phyloP scores from a whole-genome alignment of 1,140 invertebrate species.

The Ips nitidus region DNA sequence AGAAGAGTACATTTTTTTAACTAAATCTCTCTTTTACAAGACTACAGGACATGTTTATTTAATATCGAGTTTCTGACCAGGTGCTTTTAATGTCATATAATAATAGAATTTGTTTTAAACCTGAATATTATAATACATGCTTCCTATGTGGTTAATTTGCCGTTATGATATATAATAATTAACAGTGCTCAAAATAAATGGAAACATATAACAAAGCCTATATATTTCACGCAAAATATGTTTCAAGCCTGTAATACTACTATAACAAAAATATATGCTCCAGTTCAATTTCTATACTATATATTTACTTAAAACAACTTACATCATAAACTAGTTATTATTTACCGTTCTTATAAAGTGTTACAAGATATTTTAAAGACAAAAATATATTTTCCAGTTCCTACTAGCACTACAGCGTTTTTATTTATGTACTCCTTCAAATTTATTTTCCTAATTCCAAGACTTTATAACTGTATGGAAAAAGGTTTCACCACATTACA shows the following conservation, averaged over 20 bases:
- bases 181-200: not conserved
- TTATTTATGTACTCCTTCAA: too few relatives aligned
- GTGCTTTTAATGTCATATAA: too few relatives aligned
- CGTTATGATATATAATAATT: too few relatives aligned
- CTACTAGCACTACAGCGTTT: not conserved
- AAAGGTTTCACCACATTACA: too few relatives aligned
- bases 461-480: too few relatives aligned
- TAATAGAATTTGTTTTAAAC: too few relatives aligned
- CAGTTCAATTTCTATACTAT: conserved; percentile 15
- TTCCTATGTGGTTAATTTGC: too few relatives aligned
- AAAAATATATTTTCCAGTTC: conserved; percentile 35
- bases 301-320: conserved; percentile 15
- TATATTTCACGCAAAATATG: too few relatives aligned
- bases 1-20: conserved; percentile 14
- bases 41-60: not conserved
- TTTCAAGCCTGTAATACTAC: not conserved
- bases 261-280: conserved; percentile 11
- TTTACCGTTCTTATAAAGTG: conserved; percentile 26
- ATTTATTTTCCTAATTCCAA: too few relatives aligned
- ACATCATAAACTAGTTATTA: conserved; percentile 20
- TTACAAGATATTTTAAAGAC: conserved; percentile 32
- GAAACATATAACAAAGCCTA: not conserved
- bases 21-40: conserved; percentile 13
- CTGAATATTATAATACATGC: too few relatives aligned
- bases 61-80: too few relatives aligned